Evolutionary conservation across 1,140 invertebrate genomes (phyloP), one percentile per base, ranked within the genome.

Genomic region (Hypsibius dujardini): DNA sequence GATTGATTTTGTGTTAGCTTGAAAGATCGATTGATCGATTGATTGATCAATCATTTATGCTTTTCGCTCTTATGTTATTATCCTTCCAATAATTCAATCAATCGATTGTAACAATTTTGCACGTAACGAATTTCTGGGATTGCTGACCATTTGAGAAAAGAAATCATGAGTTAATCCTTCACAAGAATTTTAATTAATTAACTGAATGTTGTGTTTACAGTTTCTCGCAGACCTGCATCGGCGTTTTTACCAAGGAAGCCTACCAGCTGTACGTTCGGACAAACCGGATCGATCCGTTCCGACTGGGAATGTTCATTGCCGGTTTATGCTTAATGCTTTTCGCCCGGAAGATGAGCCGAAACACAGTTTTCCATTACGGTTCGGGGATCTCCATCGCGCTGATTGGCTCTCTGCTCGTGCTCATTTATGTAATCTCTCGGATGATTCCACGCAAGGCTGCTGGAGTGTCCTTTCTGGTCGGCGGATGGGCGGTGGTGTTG

Each of bases 351-450:
- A 79, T 92, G 40, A 86, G 87, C 71, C 81, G 83, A 73, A 93
- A 92, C 77, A 81, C 84, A 1, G 71, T 88, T 1, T 92, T 95
- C 79, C 92, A 92, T 77, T 95, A 95, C 76, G 76, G 88, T 1
- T 87, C 86, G 75, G 90, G 90, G 1, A 81, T 92, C 46, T 77
- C 83, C 40, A 75, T 92, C n/a, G 92, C 91, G 40, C 84, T 92
- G 1, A 84, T 85, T 70, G 87, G 87, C 2, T 93, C 90, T 0
- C 79, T 91, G 74, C 81, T 94, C 74, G 82, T 95, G 59, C 74
- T 92, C 2, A 84, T 93, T 59, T 91, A 89, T 76, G 83, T 94
- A 72, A 50, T 88, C 1, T 86, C 87, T 73, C 87, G 87, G 79
- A 76, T 93, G 69, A 79, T 94, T 70, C 90, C 90, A 1, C 78